Evolutionary conservation across 2,888 invertebrate genomes (phyloP).

Genomic region (Julus scanicus): DNA sequence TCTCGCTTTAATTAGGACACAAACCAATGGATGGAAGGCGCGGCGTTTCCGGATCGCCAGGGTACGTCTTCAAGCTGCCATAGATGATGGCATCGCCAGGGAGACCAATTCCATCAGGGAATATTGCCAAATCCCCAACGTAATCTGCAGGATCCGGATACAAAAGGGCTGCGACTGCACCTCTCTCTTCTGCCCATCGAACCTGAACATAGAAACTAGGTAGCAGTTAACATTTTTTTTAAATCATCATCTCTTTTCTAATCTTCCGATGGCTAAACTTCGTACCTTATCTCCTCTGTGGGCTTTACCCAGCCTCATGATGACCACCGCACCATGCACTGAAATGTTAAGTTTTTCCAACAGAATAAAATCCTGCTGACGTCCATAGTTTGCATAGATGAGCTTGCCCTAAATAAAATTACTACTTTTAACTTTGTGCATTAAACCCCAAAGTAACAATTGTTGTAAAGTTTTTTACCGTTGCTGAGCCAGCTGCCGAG

Average conservation of each 20-base stretch:
- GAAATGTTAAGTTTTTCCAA: constrained; percentile 55
- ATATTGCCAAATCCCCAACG: constrained; percentile 53
- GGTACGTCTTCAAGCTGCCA: constrained; percentile 56
- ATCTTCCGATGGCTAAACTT: not conserved
- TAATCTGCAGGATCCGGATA: constrained; percentile 58
- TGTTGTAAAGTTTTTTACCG: constrained; percentile 48
- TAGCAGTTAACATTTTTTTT: not conserved
- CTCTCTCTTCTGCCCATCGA: constrained; percentile 55
- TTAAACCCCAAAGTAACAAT: not conserved
- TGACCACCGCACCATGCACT: constrained; percentile 55
- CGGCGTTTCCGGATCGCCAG: constrained; percentile 57
- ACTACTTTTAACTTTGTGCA: not conserved
- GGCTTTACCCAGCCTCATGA: constrained; percentile 56
- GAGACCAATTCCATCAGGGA: constrained; percentile 56
- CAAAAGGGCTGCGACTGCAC: constrained; percentile 55
- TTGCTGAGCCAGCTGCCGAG: constrained; percentile 52
- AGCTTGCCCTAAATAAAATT: constrained; percentile 56
- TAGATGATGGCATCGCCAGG: constrained; percentile 57
- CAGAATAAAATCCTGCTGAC: constrained; percentile 56
- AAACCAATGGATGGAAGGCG: constrained; percentile 55
- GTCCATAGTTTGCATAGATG: constrained; percentile 58
- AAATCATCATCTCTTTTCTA: not conserved
- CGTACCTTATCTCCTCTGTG: constrained; percentile 57
- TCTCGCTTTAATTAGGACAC: not conserved
- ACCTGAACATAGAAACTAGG: constrained; percentile 49